These are phyloP conservation scores for Drosophila bocki DNA, from an alignment of 1,140 invertebrate species.

Conservation along the genomic window DNA sequence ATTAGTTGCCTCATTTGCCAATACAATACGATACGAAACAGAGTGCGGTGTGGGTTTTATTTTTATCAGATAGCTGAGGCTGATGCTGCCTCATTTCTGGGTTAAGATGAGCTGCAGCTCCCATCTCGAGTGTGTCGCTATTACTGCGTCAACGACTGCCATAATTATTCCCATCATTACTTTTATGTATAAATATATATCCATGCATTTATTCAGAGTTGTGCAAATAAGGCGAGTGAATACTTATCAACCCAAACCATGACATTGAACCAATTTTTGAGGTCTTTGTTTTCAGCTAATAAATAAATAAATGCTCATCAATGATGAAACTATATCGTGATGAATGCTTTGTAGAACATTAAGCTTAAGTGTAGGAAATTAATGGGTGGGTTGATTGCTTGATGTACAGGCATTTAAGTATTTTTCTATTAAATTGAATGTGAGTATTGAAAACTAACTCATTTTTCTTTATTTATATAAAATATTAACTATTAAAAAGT, in stretches of 20 bases:
- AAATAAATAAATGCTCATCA: slow-evolving; percentile 24
- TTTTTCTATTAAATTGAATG: background rate
- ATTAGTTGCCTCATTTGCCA: slow-evolving; percentile 66
- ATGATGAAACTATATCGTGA: slow-evolving; percentile 33
- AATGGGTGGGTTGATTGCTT: background rate
- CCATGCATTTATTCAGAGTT: slow-evolving; percentile 47
- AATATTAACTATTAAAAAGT: too few species aligned
- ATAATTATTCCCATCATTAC: slow-evolving; percentile 66
- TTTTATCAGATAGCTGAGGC: slow-evolving; percentile 40
- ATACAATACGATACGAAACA: slow-evolving; percentile 49
- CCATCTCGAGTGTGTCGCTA: slow-evolving; percentile 44
- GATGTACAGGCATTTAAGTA: too few species aligned
- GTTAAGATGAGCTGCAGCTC: slow-evolving; percentile 65
- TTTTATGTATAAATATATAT: slow-evolving; percentile 24
- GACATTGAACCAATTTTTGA: slow-evolving; percentile 48
- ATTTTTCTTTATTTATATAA: background rate
- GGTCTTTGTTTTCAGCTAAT: slow-evolving; percentile 33
- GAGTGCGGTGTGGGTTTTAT: slow-evolving; percentile 48
- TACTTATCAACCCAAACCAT: slow-evolving; percentile 28
- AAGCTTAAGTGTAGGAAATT: background rate
- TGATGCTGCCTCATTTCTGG: slow-evolving; percentile 62
- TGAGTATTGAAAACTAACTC: background rate
- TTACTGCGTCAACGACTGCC: slow-evolving; percentile 51
- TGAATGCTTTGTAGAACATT: slow-evolving; percentile 1
- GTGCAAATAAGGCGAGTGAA: slow-evolving; percentile 49